These are phyloP conservation scores for Dolichoris vasculosae DNA, from an alignment of 1,140 invertebrate genomes.

Conservation along the genomic window DNA sequence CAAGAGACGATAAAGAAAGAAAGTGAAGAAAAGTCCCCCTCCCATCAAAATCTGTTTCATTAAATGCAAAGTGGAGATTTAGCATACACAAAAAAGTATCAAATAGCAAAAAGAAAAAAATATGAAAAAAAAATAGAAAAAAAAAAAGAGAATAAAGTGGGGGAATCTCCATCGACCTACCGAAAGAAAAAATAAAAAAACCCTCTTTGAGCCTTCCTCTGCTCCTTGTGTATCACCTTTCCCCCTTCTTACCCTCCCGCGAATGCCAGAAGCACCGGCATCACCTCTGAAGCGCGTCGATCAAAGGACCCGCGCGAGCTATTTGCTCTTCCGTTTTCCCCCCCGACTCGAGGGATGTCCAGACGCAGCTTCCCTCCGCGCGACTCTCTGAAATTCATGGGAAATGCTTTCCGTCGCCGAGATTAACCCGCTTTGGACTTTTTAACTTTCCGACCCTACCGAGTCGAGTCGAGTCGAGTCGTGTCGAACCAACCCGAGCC, in stretches of 20 bases:
- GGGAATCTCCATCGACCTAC: slow-evolving; percentile 17
- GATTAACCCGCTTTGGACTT: slow-evolving; percentile 42
- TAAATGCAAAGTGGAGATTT: slow-evolving; percentile 51
- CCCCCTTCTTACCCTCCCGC: slow-evolving; percentile 68
- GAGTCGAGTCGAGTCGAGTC: too few species aligned
- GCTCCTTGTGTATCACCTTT: slow-evolving; percentile 69
- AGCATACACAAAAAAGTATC: slow-evolving; percentile 38
- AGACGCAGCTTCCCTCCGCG: neutral
- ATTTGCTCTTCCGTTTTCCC: slow-evolving; percentile 50
- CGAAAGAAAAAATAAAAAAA: slow-evolving; percentile 11
- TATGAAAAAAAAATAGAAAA: slow-evolving; percentile 18
- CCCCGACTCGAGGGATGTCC: slow-evolving; percentile 39
- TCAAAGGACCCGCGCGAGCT: slow-evolving; percentile 57
- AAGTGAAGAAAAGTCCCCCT: slow-evolving; percentile 41
- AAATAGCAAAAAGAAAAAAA: neutral
- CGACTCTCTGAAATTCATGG: slow-evolving; percentile 31
- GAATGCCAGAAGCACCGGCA: slow-evolving; percentile 70
- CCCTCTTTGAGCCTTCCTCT: slow-evolving; percentile 65
- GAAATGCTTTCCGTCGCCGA: slow-evolving; percentile 2
- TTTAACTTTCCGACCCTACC: slow-evolving; percentile 18
- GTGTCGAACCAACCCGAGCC: too few species aligned
- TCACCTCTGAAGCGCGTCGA: slow-evolving; percentile 62
- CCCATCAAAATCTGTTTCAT: slow-evolving; percentile 49
- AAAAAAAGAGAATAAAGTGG: neutral
- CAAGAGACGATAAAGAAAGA: slow-evolving; percentile 6